These are phyloP conservation scores for Blomia tropicalis DNA, from an alignment of 2,888 invertebrate genomes.

Conservation along the genomic window DNA sequence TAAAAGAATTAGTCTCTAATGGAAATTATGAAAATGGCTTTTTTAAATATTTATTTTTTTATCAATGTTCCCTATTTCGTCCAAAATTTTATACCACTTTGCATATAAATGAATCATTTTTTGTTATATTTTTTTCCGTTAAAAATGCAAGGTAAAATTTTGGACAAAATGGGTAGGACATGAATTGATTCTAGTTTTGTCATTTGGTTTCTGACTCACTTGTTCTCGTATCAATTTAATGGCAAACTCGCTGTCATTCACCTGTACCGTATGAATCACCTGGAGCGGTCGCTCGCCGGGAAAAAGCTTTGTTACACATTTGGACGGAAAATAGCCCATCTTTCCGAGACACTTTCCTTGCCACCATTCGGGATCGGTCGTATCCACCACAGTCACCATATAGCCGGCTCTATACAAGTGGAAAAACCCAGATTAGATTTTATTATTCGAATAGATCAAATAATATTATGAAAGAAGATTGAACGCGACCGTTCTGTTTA, in stretches of 20 bases:
- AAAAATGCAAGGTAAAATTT: too few species aligned
- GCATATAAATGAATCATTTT: background rate
- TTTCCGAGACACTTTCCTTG: slow-evolving; percentile 77
- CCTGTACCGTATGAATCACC: slow-evolving; percentile 67
- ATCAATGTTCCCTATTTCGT: background rate
- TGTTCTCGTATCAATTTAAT: slow-evolving; percentile 71
- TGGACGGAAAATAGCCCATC: slow-evolving; percentile 82
- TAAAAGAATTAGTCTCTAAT: background rate
- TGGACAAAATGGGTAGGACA: background rate
- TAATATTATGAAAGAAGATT: background rate
- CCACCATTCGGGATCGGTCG: slow-evolving; percentile 92
- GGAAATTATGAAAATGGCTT: background rate
- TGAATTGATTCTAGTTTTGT: background rate
- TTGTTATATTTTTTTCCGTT: background rate
- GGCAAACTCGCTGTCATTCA: slow-evolving; percentile 61
- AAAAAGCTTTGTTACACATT: slow-evolving; percentile 76
- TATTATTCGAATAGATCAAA: background rate
- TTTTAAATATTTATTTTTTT: background rate
- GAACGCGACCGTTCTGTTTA: slow-evolving; percentile 34
- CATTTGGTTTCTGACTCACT: slow-evolving; percentile 36
- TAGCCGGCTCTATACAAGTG: slow-evolving; percentile 54
- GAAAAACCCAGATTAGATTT: background rate
- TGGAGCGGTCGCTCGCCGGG: slow-evolving; percentile 78
- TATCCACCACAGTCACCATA: slow-evolving; percentile 79
- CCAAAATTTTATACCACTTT: background rate